Base-by-base conservation (phyloP, 2,113 vertebrate genomes). In the Elachura formosa region DNA sequence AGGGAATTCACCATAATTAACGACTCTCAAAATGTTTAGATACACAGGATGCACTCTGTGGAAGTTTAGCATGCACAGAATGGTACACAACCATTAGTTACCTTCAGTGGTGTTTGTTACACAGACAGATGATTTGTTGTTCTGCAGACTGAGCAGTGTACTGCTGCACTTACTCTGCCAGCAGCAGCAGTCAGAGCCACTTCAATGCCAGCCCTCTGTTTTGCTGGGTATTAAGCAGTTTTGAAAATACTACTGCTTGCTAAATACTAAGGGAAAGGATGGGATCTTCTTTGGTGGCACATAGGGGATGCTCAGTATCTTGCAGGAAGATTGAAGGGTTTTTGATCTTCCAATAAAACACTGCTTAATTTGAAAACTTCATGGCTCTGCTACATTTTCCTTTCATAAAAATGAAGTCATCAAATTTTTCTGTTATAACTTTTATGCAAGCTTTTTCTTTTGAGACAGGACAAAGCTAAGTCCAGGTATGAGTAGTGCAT, bases 1-100 rank as follows among this genome's bases (percentile, higher is more conserved):
- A 52, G 24, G 15, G 55, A 75, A 72, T 55, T 81, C 22, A 51
- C 8, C 12, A 6, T 15, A 49, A 63, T 19, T 61, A 58, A 20
- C 66, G 10, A 14, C 28, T 52, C 22, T 69, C 24, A 13, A 61
- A 78, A 33, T 0, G 1, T 82, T 67, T n/a, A 36, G 11, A 12
- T 0, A 10, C 52, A 41, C 8, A 55, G 41, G 52, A 38, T 10
- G 26, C 9, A 28, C 4, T 12, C 33, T 0, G 4, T 64, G 41
- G 11, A 85, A 76, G 12, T 26, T 64, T 14, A 82, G 29, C 23
- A 38, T 2, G 29, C 9, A 4, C 31, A 56, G 66, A 52, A 15
- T 6, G 14, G 8, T 14, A 7, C 33, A 29, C 16, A 55, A 11
- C 29, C 61, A 43, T 54, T 11, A 7, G 36, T 67, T 74, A 48